phyloP scores from a whole-genome alignment of 2,113 vertebrate genomes.

The Cochlearius cochlearius region DNA sequence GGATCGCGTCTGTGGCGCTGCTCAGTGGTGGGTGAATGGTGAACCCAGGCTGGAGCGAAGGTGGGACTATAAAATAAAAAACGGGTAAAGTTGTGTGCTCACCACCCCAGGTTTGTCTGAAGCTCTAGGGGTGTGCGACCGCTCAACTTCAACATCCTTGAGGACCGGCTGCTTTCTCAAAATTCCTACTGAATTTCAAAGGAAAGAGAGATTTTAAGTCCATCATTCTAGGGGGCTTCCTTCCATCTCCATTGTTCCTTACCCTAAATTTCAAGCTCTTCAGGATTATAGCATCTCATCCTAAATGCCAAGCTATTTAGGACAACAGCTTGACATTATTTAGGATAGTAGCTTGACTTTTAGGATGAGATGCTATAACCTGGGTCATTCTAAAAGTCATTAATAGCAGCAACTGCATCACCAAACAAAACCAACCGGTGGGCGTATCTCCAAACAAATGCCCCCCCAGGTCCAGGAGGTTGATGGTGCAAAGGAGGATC shows the following conservation, averaged over 20 bases:
- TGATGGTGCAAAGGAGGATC: neutral
- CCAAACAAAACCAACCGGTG: neutral
- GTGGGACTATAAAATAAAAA: neutral
- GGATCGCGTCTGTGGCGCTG: neutral
- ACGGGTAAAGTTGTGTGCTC: neutral
- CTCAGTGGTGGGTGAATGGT: neutral
- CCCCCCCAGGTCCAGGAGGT: neutral
- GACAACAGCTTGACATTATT: no score
- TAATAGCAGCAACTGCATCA: neutral
- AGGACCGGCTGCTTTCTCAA: neutral
- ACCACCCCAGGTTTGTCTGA: neutral
- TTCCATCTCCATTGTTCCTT: neutral
- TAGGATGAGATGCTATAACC: neutral
- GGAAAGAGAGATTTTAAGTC: neutral
- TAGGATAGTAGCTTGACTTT: no score
- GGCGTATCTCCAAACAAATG: neutral
- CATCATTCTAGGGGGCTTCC: neutral
- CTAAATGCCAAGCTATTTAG: no score
- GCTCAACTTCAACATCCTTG: neutral
- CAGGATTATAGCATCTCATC: neutral
- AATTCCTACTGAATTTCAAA: neutral
- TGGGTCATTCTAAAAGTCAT: neutral
- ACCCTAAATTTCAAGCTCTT: neutral
- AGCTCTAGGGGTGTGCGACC: neutral
- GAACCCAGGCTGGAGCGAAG: rapidly evolving